phyloP scores from a whole-genome alignment of 2,113 vertebrate genomes.

The Platichthys flesus region DNA sequence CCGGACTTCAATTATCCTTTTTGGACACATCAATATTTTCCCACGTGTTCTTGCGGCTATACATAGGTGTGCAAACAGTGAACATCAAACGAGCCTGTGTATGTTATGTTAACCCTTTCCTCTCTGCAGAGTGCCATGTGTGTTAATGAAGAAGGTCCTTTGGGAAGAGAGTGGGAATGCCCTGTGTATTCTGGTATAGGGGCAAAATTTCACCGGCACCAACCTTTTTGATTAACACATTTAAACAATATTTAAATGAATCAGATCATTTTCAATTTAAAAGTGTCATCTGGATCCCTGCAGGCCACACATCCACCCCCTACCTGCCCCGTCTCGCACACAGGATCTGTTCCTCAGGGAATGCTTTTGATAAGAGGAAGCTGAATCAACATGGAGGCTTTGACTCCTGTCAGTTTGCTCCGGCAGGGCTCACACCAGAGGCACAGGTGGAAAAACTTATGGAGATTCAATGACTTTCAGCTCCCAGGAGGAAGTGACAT shows the following conservation, averaged over 20 bases:
- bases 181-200: neutral
- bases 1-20: conserved; percentile 9
- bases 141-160: neutral
- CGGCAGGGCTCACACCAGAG: conserved; percentile 43
- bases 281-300: conserved; percentile 38
- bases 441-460: conserved; percentile 78
- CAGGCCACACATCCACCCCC: conserved; percentile 26
- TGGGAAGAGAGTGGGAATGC: neutral
- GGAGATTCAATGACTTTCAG: conserved; percentile 59
- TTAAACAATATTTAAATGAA: neutral
- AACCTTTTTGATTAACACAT: neutral
- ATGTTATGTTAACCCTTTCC: conserved; percentile 69
- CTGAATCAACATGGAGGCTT: conserved; percentile 79
- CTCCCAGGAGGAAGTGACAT: conserved; percentile 74
- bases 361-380: conserved; percentile 70
- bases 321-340: neutral
- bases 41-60: conserved; percentile 3
- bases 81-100: conserved; percentile 41
- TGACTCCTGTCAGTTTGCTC: conserved; percentile 56
- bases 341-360: conserved; percentile 67
- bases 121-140: conserved; percentile 43
- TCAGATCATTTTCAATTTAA: conserved; percentile 1
- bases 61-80: conserved; percentile 25
- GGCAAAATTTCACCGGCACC: no score
- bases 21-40: conserved; percentile 38